Base-by-base conservation (phyloP, 2,113 vertebrate species). In the Ceratotherium simum region DNA sequence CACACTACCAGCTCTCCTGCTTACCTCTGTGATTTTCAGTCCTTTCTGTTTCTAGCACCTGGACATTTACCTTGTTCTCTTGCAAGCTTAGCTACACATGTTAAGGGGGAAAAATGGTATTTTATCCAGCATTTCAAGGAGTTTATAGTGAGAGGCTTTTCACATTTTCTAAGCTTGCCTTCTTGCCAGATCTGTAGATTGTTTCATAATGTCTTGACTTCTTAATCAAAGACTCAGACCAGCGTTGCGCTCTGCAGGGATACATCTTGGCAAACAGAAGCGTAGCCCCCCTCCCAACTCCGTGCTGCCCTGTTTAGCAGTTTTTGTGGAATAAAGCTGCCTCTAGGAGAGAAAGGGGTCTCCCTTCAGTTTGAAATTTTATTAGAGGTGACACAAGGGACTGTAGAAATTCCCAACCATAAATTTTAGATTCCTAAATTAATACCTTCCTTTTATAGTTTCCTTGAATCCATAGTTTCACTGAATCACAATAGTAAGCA, bases 121-220 rank as follows among this genome's bases (percentile, higher is more conserved):
- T 62, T 83, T 80, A 56, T 64, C n/a, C 78, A 56, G 29, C 39
- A 39, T 88, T 87, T 81, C 70, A 84, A 75, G 86, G 48, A 85
- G 51, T 54, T 94, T 46, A 13, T 51, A 48, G 82, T 36, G 18
- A 27, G 54, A 73, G 36, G 1, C 5, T 64, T 39, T 29, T 73
- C 36, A n/a, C 31, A 9, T 93, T 82, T 83, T 92, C 20, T 54
- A 73, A 72, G 64, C 5, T 31, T 36, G 1, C 14, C 25, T 83
- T 91, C 25, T 67, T 58, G 46, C 72, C 46, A 27, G 69, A 79
- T 27, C 48, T 64, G 23, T 64, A 70, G 73, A 80, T 75, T 67
- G 48, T 58, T 51, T 75, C 69, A 11, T 69, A 58, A 70, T 64
- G 20, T 62, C 85, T 94, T 91, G 87, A 21, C 60, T 81, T 95